These are phyloP conservation scores for Leptinotarsa haldemani DNA, from an alignment of 2,888 invertebrate genomes.

Conservation along the genomic window DNA sequence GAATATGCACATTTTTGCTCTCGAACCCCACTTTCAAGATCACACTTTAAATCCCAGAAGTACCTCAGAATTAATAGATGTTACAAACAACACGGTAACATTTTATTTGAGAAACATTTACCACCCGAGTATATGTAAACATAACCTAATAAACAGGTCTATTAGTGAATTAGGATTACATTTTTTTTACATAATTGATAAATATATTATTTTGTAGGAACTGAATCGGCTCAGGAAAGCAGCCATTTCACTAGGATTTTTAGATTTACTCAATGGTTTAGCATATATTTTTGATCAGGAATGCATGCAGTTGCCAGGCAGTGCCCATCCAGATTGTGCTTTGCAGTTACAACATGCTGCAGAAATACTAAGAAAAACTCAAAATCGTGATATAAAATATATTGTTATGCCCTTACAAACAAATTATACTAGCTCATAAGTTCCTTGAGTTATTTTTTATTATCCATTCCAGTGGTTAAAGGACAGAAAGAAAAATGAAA, in stretches of 20 bases:
- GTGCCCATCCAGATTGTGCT: conserved; percentile 86
- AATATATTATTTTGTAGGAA: conserved; percentile 72
- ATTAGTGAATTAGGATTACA: no score
- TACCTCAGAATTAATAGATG: no score
- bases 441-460: neutral
- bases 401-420: conserved; percentile 63
- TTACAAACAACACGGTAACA: no score
- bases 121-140: no score
- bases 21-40: no score
- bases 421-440: conserved; percentile 58
- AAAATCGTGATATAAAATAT: conserved; percentile 67
- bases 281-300: conserved; percentile 91
- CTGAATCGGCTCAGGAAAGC: conserved; percentile 90
- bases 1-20: no score
- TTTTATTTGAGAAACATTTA: no score
- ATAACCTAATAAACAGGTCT: no score
- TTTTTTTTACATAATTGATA: neutral
- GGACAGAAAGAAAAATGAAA: no score
- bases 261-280: conserved; percentile 87
- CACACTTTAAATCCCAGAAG: no score
- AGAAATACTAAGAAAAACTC: conserved; percentile 80
- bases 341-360: conserved; percentile 92
- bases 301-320: conserved; percentile 80
- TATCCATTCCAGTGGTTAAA: neutral
- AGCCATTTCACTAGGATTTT: conserved; percentile 91